phyloP scores from a whole-genome alignment of 64 coral and sea anemone species.

The Pachyseris speciosa region DNA sequence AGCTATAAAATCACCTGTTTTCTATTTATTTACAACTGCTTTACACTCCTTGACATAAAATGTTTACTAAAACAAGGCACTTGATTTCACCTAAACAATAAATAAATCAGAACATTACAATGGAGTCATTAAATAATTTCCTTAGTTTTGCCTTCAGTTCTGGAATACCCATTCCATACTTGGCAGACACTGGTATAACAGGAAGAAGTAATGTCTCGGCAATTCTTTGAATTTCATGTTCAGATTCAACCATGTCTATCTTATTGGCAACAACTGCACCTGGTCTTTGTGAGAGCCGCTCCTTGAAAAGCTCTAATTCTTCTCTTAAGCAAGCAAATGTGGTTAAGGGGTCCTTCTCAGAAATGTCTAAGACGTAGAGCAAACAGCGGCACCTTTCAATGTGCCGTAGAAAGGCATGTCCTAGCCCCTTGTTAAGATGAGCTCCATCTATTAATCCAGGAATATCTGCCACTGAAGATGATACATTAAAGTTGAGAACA shows the following conservation, averaged over 20 bases:
- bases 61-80: background rate
- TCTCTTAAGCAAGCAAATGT: conserved; percentile 70
- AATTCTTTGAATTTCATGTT: conserved; percentile 17
- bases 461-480: conserved; percentile 88
- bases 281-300: conserved; percentile 76
- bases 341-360: conserved; percentile 48
- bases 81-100: background rate
- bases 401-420: conserved; percentile 91
- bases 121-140: conserved; percentile 71
- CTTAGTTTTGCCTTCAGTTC: conserved; percentile 60
- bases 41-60: too few species aligned
- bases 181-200: conserved; percentile 87
- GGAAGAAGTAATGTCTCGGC: conserved; percentile 53
- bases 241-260: conserved; percentile 60
- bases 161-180: conserved; percentile 69
- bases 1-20: too few species aligned
- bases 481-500: background rate
- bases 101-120: conserved; percentile 25
- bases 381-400: conserved; percentile 94
- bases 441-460: conserved; percentile 92
- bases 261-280: conserved; percentile 94
- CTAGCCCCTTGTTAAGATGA: conserved; percentile 91
- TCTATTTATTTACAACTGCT: too few species aligned
- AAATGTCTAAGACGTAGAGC: conserved; percentile 91
- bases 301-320: conserved; percentile 86